Base-by-base conservation (phyloP, 2,797 vertebrate species). In the Onychomys torridus region DNA sequence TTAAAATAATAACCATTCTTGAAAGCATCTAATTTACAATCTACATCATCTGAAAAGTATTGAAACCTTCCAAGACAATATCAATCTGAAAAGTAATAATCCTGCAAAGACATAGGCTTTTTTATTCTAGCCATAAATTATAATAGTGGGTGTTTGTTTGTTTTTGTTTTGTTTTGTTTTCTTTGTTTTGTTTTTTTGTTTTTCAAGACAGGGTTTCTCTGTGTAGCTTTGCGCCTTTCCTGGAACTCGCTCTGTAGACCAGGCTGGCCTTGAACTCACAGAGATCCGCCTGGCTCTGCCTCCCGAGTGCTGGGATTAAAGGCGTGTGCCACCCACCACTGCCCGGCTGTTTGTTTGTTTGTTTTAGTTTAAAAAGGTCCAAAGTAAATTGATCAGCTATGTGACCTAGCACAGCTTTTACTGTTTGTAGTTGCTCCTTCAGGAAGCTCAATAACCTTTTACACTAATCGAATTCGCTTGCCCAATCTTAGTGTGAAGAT, bases 381-480 rank as follows among this genome's bases (percentile, higher is more conserved):
- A 87, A 96, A 63, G 29, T 82, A 90, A 94, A 76, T 71, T 63
- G 8, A 94, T 76, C 21, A 85, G 2, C 10, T 29, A 1, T 85
- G 12, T 88, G 34, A 46, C 40, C 34, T 76, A 37, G 2, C 12
- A 89, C 71, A 12, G 6, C 2, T 67, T 95, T 94, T 79, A 88
- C n/a, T 46, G n/a, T 43, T n/a, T 69, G 17, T n/a, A 69, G 34
- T n/a, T 76, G 5, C 75, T 93, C 55, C 86, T 91, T 91, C 67
- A 71, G 43, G 90, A 89, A 88, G 25, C 34, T 21, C 27, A 91
- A 29, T 63, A 83, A 63, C 6, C 12, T 59, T 89, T 94, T 37
- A 86, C 92, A 90, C 85, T 90, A 93, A 78, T 76, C n/a, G 63
- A 63, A 86, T 88, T 73, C 65, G 93, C 59, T 89, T 82, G 32